These are phyloP conservation scores for Eudorcas thomsonii DNA, from an alignment of 2,113 vertebrate species.

Conservation along the genomic window DNA sequence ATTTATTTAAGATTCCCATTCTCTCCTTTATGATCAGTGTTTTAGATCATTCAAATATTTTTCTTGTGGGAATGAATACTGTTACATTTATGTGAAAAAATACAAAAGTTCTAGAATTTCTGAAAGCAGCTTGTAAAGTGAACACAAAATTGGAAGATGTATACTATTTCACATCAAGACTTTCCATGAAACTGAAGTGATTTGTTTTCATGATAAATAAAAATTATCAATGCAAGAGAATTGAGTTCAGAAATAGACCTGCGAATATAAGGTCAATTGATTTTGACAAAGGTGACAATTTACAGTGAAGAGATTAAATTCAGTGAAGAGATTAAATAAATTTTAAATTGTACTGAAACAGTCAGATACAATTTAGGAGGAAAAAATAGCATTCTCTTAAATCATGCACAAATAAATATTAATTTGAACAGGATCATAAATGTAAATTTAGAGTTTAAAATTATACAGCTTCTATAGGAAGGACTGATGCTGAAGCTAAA, in stretches of 20 bases:
- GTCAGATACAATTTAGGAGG: not conserved
- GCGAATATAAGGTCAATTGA: not conserved
- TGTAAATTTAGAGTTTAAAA: not conserved
- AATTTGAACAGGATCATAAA: not conserved
- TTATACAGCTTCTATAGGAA: not conserved
- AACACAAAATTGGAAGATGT: not conserved
- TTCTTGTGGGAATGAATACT: not conserved
- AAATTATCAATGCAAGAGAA: not conserved
- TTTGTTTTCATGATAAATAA: not conserved
- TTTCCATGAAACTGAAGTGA: not conserved
- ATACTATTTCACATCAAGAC: not conserved
- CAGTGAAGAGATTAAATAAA: not conserved
- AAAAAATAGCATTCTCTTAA: not conserved
- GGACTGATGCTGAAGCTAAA: not conserved
- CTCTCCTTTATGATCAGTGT: not conserved
- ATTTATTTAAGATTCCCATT: not conserved
- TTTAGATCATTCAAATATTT: not conserved
- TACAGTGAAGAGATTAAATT: not conserved
- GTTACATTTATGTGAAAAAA: not conserved
- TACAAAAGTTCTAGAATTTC: not conserved
- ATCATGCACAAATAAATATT: not conserved
- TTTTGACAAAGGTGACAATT: not conserved
- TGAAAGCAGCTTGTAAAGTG: not conserved
- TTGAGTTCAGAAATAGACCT: not conserved
- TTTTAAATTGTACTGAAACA: not conserved